Conservation (phyloP, 2,888 invertebrate genomes). For the Aplocera efformata region DNA sequence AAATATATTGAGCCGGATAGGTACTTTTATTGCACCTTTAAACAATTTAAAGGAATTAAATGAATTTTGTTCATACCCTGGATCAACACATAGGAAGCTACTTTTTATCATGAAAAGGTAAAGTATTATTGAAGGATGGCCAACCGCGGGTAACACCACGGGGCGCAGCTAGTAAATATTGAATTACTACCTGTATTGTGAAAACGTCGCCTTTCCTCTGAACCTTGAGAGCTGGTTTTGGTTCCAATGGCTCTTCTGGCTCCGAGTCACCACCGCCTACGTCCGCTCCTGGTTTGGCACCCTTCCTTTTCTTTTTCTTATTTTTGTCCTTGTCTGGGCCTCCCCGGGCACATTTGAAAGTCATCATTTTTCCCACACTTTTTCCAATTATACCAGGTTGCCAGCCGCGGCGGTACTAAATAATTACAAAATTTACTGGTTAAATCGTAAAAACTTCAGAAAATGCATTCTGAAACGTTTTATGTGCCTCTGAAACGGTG, state of each 20-base stretch:
- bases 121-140: too few relatives aligned
- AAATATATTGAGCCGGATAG: too few relatives aligned
- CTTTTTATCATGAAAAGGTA: too few relatives aligned
- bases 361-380: constrained; percentile 68
- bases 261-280: constrained; percentile 65
- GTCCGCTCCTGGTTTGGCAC: constrained; percentile 39
- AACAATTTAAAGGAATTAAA: too few relatives aligned
- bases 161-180: too few relatives aligned
- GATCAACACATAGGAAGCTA: too few relatives aligned
- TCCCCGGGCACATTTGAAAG: constrained; percentile 61
- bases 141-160: too few relatives aligned
- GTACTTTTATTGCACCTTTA: too few relatives aligned
- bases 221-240: constrained; percentile 83
- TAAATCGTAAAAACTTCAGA: background rate
- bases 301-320: constrained; percentile 62
- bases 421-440: background rate
- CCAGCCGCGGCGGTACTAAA: constrained; percentile 76
- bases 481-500: too few relatives aligned
- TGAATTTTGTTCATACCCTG: too few relatives aligned
- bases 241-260: constrained; percentile 71
- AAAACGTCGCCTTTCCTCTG: constrained; percentile 84
- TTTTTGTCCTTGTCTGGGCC: constrained; percentile 61
- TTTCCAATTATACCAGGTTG: constrained; percentile 78
- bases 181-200: constrained; percentile 74
- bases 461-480: background rate